phyloP scores from a whole-genome alignment of 2,113 vertebrate genomes.

The Vidua macroura region DNA sequence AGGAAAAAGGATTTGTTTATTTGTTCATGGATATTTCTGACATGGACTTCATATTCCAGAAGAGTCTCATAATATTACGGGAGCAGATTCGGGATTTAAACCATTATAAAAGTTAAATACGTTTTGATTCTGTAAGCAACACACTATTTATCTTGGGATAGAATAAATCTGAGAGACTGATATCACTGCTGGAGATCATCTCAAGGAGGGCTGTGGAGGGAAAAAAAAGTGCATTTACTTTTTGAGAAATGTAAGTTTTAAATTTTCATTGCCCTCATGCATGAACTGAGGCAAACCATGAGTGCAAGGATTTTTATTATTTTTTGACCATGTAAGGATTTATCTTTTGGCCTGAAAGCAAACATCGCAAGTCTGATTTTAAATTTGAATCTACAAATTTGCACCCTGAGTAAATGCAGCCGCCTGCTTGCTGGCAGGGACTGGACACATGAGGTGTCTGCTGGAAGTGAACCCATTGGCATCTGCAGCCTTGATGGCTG shows the following conservation, averaged over 20 bases:
- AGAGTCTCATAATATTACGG: neutral
- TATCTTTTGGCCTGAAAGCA: neutral
- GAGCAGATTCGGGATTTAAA: constrained; percentile 31
- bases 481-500: neutral
- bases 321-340: constrained; percentile 14
- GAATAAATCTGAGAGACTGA: constrained; percentile 35
- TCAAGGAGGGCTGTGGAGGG: neutral
- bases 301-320: neutral
- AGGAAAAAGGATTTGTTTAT: neutral
- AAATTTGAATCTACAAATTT: neutral
- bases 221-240: neutral
- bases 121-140: constrained; percentile 45
- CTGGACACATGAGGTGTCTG: neutral
- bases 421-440: neutral
- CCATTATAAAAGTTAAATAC: constrained; percentile 22
- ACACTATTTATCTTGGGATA: constrained; percentile 53
- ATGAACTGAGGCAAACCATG: neutral
- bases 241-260: neutral
- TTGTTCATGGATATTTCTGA: constrained; percentile 34
- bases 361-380: neutral
- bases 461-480: neutral
- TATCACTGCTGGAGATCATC: constrained; percentile 3
- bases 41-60: neutral
- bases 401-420: neutral
- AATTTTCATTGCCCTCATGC: neutral